Percentiles rank a stretch among this genome's conserved stretches.
phyloP scores from a whole-genome alignment of 37 sponge, comb jelly and placozoan species.

The Haliclona indistincta region DNA sequence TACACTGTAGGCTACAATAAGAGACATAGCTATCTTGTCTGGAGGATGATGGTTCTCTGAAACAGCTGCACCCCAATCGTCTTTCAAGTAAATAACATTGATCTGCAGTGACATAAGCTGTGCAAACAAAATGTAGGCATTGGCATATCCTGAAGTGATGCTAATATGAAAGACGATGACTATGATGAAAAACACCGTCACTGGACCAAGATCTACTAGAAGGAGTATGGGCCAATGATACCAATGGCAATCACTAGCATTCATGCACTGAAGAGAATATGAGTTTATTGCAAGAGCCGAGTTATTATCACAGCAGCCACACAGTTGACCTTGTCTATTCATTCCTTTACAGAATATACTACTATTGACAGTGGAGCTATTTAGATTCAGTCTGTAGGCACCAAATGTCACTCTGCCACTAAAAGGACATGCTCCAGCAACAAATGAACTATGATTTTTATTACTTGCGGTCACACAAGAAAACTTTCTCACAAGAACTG shows the following conservation, averaged over 20 bases:
- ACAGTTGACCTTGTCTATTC: background rate
- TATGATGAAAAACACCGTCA: background rate
- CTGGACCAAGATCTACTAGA: background rate
- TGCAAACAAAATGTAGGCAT: background rate
- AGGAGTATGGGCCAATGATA: background rate
- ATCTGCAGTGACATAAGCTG: background rate
- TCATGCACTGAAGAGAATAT: background rate
- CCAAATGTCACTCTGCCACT: background rate
- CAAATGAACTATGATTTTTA: background rate
- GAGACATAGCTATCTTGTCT: background rate
- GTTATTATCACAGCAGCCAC: background rate
- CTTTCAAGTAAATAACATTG: background rate
- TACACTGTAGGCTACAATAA: background rate
- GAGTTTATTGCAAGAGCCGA: background rate
- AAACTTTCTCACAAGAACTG: too few species aligned
- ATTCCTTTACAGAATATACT: background rate
- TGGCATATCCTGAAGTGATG: background rate
- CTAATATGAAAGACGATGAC: background rate
- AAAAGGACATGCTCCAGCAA: background rate
- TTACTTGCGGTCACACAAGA: too few species aligned
- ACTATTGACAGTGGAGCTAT: background rate
- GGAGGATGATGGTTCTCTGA: too few species aligned
- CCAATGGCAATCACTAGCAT: background rate
- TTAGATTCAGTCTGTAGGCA: background rate
- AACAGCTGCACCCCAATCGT: too few species aligned